A percentile compares a stretch with the other conserved stretches of the same genome.
Conservation (phyloP, 2,888 invertebrate genomes). For the Apantesis nais region DNA sequence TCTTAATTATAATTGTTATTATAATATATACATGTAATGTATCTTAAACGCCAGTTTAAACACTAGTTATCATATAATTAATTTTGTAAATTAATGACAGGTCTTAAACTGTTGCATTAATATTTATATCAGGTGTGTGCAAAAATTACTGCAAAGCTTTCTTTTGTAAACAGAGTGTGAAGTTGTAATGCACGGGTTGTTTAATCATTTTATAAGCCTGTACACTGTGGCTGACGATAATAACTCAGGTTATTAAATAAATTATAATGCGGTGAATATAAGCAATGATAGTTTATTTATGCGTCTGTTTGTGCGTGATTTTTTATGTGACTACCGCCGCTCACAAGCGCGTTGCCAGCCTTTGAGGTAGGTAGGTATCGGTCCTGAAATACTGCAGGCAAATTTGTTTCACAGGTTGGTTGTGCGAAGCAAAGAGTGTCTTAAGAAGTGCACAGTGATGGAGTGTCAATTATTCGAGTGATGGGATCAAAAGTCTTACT, state of each 20-base stretch:
- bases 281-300: not conserved
- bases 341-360: too few species aligned
- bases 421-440: not conserved
- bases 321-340: too few species aligned
- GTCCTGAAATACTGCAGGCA: too few species aligned
- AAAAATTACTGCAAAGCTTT: slow-evolving; percentile 32
- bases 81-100: not conserved
- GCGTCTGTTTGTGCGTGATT: not conserved
- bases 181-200: slow-evolving; percentile 15
- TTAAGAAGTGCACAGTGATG: too few species aligned
- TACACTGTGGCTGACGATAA: not conserved
- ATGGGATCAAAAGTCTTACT: too few species aligned
- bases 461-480: too few species aligned
- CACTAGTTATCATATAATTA: not conserved
- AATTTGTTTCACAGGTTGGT: too few species aligned
- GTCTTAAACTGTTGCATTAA: not conserved
- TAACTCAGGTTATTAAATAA: not conserved
- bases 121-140: slow-evolving; percentile 15
- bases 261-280: not conserved
- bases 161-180: slow-evolving; percentile 43
- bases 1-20: not conserved
- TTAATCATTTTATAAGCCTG: slow-evolving; percentile 3
- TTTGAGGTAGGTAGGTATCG: too few species aligned
- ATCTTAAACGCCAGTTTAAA: not conserved
- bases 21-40: not conserved